phyloP scores from a whole-genome alignment of 2,113 vertebrate species.

The Centrocercus urophasianus region DNA sequence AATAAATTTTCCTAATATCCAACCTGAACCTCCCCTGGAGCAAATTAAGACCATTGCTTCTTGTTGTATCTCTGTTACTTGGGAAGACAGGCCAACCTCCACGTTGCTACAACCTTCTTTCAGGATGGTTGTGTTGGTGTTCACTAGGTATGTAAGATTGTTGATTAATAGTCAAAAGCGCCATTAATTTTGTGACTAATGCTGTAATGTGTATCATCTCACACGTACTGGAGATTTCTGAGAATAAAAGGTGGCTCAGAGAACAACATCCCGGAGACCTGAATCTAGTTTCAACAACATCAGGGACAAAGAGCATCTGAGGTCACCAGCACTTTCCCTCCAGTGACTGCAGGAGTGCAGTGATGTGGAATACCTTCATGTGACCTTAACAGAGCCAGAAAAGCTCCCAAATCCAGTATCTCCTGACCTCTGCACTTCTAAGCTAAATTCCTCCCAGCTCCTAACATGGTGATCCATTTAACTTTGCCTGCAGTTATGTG shows the following conservation, averaged over 20 bases:
- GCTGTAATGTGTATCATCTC: background rate
- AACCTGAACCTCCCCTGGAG: too few relatives aligned
- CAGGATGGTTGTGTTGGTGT: background rate
- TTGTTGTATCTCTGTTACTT: too few relatives aligned
- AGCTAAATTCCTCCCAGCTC: background rate
- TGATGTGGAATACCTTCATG: background rate
- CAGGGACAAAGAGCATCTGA: background rate
- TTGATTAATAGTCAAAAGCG: background rate
- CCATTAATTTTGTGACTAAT: background rate
- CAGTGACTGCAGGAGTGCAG: background rate
- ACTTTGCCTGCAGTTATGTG: fast-evolving
- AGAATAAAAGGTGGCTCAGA: fast-evolving
- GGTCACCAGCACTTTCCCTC: background rate
- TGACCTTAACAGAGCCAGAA: background rate
- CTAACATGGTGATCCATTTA: background rate
- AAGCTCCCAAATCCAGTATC: background rate
- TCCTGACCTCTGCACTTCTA: background rate
- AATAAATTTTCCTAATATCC: too few relatives aligned
- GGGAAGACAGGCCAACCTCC: too few relatives aligned
- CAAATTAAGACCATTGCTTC: too few relatives aligned
- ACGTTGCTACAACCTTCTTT: too few relatives aligned
- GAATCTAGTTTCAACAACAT: background rate
- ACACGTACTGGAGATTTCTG: background rate
- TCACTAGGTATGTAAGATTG: background rate
- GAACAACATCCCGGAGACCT: background rate